phyloP scores from a whole-genome alignment of 2,113 vertebrate genomes.

The Syrmaticus mikado region DNA sequence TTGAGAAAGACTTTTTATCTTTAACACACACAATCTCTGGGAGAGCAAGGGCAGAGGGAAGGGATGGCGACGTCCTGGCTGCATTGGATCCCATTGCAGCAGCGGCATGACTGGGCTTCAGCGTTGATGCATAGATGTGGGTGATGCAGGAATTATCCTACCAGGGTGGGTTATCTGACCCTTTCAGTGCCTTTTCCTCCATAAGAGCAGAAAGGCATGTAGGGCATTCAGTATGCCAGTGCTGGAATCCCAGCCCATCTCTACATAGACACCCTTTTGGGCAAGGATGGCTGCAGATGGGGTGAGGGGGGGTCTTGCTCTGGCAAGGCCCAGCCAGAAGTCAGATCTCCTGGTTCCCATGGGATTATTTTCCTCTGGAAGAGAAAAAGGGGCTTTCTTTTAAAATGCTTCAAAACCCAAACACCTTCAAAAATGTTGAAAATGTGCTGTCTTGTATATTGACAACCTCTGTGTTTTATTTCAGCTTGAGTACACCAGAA shows the following conservation, averaged over 20 bases:
- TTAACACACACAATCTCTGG: not conserved
- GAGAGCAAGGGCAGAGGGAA: not conserved
- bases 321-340: not conserved
- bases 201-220: accelerated
- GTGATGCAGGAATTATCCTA: accelerated
- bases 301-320: not conserved
- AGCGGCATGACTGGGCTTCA: accelerated
- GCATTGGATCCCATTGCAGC: accelerated
- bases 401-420: not conserved
- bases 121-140: accelerated
- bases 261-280: accelerated
- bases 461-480: constrained; percentile 2
- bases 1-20: not conserved
- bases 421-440: not conserved
- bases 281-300: not conserved
- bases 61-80: not conserved
- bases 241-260: accelerated
- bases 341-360: not conserved
- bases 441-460: not conserved
- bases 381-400: not conserved
- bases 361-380: not conserved
- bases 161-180: not conserved
- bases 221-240: accelerated
- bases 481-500: not conserved
- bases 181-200: not conserved